Evolutionary conservation across 2,113 vertebrate species (phyloP).

Genomic region (Vulpes ferrilata): DNA sequence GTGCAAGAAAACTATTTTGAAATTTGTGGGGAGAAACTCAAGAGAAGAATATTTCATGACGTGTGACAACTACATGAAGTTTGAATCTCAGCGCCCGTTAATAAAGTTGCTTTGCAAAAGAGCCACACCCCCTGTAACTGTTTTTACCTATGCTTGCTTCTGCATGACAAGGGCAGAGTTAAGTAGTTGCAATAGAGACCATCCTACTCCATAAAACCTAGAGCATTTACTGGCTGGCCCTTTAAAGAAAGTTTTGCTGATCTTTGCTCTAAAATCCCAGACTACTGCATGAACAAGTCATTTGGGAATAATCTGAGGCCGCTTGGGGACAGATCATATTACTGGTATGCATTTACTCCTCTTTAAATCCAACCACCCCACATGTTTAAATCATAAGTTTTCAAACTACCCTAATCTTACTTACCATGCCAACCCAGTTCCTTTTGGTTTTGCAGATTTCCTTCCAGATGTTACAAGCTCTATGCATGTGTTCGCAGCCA

Average conservation of each 20-base stretch:
- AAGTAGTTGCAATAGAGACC: not conserved
- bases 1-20: not conserved
- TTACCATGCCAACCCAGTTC: not conserved
- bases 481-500: not conserved
- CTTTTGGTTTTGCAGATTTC: not conserved
- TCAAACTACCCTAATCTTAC: not conserved
- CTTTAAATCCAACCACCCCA: not conserved
- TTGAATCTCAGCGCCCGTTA: not conserved
- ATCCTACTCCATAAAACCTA: too few species aligned
- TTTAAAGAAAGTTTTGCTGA: not conserved
- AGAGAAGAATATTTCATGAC: not conserved
- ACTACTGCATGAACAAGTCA: fast-evolving
- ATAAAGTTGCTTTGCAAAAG: not conserved
- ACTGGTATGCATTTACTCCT: not conserved
- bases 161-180: fast-evolving
- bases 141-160: not conserved
- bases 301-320: not conserved
- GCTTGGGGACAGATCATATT: not conserved
- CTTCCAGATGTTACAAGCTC: not conserved
- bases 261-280: not conserved
- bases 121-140: too few species aligned
- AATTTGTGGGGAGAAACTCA: not conserved
- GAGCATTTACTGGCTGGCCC: not conserved
- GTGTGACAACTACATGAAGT: not conserved
- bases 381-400: not conserved